Evolutionary conservation across 2,113 vertebrate species (phyloP).

Genomic region (Marmota flaviventris): DNA sequence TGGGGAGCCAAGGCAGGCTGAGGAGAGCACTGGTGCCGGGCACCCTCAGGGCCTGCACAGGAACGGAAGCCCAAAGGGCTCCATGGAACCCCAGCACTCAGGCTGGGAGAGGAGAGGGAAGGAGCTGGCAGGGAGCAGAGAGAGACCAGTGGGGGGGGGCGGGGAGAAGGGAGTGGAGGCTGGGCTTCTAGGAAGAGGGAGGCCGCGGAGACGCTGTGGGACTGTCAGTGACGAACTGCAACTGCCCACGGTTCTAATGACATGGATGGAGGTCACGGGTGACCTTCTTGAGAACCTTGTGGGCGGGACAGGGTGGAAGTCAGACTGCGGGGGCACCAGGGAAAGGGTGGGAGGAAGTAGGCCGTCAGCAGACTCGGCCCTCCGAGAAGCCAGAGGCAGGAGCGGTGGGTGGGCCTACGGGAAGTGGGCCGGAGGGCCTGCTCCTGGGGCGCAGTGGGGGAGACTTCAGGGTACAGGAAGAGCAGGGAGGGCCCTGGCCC

Average conservation of each 20-base stretch:
- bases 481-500: neutral
- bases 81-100: neutral
- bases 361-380: neutral
- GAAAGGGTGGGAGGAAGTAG: conserved; percentile 28
- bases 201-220: neutral
- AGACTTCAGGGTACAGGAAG: neutral
- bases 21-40: neutral
- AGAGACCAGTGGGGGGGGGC: too few species aligned
- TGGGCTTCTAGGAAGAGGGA: neutral
- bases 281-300: neutral
- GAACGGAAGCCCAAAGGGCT: neutral
- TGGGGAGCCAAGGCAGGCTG: neutral
- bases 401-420: too few species aligned
- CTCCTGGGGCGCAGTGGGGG: neutral
- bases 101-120: neutral
- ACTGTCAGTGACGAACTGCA: neutral
- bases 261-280: neutral
- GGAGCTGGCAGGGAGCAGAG: neutral
- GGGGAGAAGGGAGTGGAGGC: neutral
- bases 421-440: neutral
- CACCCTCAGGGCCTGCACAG: neutral
- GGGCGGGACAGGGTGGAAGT: neutral
- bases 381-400: neutral
- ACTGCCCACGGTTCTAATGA: neutral
- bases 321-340: neutral